Evolutionary conservation across 2,797 vertebrate genomes (phyloP), one percentile per base, ranked within the genome.

Genomic region (Chaunax sp.): DNA sequence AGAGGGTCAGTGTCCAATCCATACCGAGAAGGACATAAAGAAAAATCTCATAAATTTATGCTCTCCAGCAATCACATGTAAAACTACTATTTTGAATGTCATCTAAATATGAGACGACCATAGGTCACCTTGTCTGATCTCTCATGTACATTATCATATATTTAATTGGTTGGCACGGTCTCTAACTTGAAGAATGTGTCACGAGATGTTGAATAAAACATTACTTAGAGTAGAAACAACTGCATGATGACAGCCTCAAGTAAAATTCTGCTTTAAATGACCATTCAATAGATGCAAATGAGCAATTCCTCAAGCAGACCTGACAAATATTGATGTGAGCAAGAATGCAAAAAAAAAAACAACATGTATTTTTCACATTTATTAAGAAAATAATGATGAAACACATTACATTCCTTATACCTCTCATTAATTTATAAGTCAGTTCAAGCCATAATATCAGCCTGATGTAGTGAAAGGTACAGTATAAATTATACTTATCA

Each of bases 191-290:
- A 78, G 80, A 76, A 19, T 75, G 63, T 89, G 86, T 87, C 86
- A 85, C 30, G 20, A 82, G 76, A 82, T 78, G 64, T 63, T 92
- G 90, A 91, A 92, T 93, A 90, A 93, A 90, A 91, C 88, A 92
- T 91, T 71, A 80, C 64, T 69, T 62, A 46, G 23, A 69, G 49
- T 77, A 78, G 72, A 87, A 85, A 87, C 69, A 90, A 85, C 74
- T 53, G 80, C 41, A 69, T 73, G 51, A 83, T 78, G 80, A 80
- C 72, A 71, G 73, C 79, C 67, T 81, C 44, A 57, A 85, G 78
- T 80, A 71, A 82, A 83, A 83, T 43, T 18, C 28, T 51, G 64
- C 69, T 73, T 80, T 78, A 83, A 89, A 87, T 87, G 85, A 81
- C 84, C 71, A 78, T 77, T 84, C 66, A 77, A 63, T 54, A 56